phyloP scores from a whole-genome alignment of 2,888 invertebrate genomes.

The Sesia bembeciformis region DNA sequence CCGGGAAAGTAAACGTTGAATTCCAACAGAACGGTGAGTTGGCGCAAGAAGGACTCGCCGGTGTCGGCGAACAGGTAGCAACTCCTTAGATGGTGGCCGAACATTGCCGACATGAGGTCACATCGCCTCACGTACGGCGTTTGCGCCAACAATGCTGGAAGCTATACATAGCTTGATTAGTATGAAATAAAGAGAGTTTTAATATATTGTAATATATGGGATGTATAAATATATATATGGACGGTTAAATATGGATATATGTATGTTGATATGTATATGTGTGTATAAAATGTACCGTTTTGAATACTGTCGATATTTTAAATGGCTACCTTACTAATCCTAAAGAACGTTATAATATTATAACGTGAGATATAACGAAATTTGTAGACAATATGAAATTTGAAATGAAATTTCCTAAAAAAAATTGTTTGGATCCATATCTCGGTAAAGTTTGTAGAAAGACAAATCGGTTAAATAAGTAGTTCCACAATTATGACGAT shows the following conservation, averaged over 20 bases:
- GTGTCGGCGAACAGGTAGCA: conserved; percentile 67
- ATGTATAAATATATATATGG: too few relatives aligned
- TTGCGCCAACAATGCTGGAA: conserved; percentile 46
- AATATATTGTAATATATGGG: background rate
- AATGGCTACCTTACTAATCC: too few relatives aligned
- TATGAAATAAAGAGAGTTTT: background rate
- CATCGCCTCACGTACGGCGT: conserved; percentile 63
- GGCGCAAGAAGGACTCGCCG: conserved; percentile 62
- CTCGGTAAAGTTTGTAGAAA: too few relatives aligned
- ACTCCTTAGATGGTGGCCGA: conserved; percentile 60
- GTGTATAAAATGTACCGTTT: too few relatives aligned
- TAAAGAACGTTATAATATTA: too few relatives aligned
- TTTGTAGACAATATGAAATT: too few relatives aligned
- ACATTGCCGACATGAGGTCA: conserved; percentile 67
- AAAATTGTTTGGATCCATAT: background rate
- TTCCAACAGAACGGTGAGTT: conserved; percentile 56
- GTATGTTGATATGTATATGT: too few relatives aligned
- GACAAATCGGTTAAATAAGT: too few relatives aligned
- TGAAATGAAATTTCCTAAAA: background rate
- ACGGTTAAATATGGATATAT: too few relatives aligned
- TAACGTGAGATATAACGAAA: too few relatives aligned
- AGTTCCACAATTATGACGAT: background rate
- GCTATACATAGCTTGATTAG: conserved; percentile 20
- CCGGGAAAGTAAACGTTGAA: conserved; percentile 67
- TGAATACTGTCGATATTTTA: too few relatives aligned